Conservation (phyloP, 1,140 invertebrate species). For the Drosophila orena region DNA sequence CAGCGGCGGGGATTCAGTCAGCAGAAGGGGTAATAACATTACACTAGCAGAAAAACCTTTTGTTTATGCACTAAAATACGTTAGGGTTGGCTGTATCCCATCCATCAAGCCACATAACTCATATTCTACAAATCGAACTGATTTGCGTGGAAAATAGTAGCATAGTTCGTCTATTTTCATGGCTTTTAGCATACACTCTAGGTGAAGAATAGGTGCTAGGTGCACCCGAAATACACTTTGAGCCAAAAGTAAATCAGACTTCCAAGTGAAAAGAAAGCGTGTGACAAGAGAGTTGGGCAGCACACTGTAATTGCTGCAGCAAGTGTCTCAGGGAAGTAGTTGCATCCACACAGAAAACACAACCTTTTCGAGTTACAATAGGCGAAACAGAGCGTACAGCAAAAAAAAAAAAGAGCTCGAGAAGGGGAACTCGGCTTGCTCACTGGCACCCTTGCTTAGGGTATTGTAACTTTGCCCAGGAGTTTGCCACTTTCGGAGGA, state of each 20-base stretch:
- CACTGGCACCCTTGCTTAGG: constrained; percentile 34
- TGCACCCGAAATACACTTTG: constrained; percentile 54
- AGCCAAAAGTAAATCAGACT: constrained; percentile 39
- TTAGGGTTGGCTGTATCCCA: too few species aligned
- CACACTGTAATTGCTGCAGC: constrained; percentile 23
- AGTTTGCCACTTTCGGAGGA: constrained; percentile 22
- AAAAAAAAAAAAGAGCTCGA: background rate
- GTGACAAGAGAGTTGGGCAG: constrained; percentile 35
- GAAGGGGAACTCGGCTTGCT: constrained; percentile 28
- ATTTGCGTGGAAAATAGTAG: background rate
- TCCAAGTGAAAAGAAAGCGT: constrained; percentile 75
- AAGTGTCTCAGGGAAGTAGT: constrained; percentile 37
- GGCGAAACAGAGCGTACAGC: constrained; percentile 33
- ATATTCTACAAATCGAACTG: too few species aligned
- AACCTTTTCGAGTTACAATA: constrained; percentile 25
- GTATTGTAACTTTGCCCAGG: constrained; percentile 18
- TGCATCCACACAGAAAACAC: constrained; percentile 12
- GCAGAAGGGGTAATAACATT: constrained; percentile 5
- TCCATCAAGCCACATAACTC: too few species aligned
- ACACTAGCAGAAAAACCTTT: background rate
- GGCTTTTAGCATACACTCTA: background rate
- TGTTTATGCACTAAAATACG: too few species aligned
- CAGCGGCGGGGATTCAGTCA: constrained; percentile 20
- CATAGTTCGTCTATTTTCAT: background rate
- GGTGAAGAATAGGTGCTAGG: too few species aligned